These are phyloP conservation scores for Brienomyrus longianalis DNA, from an alignment of 2,113 vertebrate genomes.

Conservation along the genomic window DNA sequence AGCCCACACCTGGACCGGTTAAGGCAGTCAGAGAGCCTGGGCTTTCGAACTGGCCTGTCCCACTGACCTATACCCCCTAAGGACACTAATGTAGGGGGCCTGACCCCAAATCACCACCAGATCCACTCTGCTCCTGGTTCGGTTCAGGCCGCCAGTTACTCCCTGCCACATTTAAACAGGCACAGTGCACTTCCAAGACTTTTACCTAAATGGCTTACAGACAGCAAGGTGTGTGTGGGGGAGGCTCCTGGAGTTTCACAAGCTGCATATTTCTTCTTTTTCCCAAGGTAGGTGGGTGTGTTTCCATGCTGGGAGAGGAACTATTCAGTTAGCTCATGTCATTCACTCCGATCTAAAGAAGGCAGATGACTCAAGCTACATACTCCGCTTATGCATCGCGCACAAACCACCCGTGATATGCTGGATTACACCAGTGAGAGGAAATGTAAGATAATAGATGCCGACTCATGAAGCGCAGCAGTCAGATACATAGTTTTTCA, in stretches of 20 bases:
- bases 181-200: neutral
- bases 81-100: neutral
- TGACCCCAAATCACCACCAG: neutral
- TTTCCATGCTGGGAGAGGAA: neutral
- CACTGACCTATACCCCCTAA: neutral
- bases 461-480: neutral
- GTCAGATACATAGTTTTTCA: neutral
- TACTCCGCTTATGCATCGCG: neutral
- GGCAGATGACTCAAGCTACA: neutral
- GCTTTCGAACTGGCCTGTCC: neutral
- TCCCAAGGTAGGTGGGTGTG: neutral
- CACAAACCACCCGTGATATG: neutral
- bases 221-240: neutral
- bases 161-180: neutral
- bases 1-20: neutral
- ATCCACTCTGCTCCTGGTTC: neutral
- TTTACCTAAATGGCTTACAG: neutral
- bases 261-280: constrained; percentile 2
- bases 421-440: neutral
- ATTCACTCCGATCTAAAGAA: neutral
- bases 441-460: neutral
- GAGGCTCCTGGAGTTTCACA: neutral
- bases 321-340: neutral
- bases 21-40: neutral
- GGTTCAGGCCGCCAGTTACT: neutral